Evolutionary conservation across 2,797 vertebrate genomes (phyloP).

Genomic region (Meda fulgida): DNA sequence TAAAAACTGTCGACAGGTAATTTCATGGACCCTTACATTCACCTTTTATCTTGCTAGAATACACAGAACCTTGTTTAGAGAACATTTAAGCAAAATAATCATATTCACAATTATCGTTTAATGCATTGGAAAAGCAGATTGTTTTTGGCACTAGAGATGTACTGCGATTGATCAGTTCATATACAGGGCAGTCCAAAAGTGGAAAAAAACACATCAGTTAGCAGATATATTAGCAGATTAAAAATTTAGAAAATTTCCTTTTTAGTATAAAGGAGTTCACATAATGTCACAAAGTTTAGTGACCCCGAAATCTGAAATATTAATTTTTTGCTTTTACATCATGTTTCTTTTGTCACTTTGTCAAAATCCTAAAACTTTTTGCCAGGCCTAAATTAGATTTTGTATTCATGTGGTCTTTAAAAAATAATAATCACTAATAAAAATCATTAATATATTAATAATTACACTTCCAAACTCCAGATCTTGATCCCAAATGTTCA

Average conservation of each 20-base stretch:
- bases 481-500: background rate
- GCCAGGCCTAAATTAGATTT: background rate
- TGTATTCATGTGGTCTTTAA: background rate
- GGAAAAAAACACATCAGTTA: too few species aligned
- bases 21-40: conserved; percentile 40
- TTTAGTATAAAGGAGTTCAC: background rate
- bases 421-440: too few species aligned
- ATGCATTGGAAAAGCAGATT: background rate
- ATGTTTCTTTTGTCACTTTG: background rate
- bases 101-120: background rate
- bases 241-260: background rate
- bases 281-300: background rate
- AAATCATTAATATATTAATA: background rate
- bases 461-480: background rate
- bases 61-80: background rate
- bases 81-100: background rate
- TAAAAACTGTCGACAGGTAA: conserved; percentile 58
- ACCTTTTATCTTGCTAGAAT: conserved; percentile 36
- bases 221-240: background rate
- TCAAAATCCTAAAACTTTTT: background rate
- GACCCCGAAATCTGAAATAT: background rate
- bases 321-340: background rate
- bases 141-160: background rate
- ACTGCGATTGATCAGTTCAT: background rate
- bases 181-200: background rate